Base-by-base conservation (phyloP, 2,888 invertebrate genomes). In the Spodoptera exigua region DNA sequence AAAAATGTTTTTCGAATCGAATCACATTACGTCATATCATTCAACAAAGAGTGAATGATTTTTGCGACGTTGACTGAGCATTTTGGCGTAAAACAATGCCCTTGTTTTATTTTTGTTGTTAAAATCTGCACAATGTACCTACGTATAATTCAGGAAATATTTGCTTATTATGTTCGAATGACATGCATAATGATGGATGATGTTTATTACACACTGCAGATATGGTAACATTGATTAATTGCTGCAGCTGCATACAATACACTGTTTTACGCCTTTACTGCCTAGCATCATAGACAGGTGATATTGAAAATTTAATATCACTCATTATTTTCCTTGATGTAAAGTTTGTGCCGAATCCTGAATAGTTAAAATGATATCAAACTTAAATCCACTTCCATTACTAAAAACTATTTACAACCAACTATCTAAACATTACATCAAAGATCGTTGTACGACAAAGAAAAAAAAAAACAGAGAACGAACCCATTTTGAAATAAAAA, bases 51-150 rank as follows among this genome's bases (percentile, higher is more conserved):
- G 40, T 53, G 55, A 61, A 53, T 2, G 43, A 55, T 66, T 59
- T 53, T 45, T 57, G 39, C 54, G 68, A 56, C 60, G 11, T 61
- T 71, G 58, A 68, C 44, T 45, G 67, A 74, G 10, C 39, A 53
- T 55, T 52, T 36, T 46, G 37, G 7, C 43, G 35, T 32, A 13
- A 35, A 58, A 35, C 58, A 36, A 36, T 36, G 12, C 0, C 13
- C 51, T 41, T 27, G 27, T 27, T 9, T 3, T 27, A 27, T 68
- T 59, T 34, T 40, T 5, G 34, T 40, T 5, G 34, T 14, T 47
- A 47, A 45, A 7, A 44, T 18, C 37, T 18, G 36, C 12, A 17
- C 4, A 40, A 12, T 44, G 1, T 1, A 7, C 10, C 12, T 12
- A 36, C 18, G 1, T 5, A 52, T 32, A 27, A 35, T 36, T 47